Evolutionary conservation across 2,888 invertebrate genomes (phyloP).

Genomic region (Copidosoma aretas): DNA sequence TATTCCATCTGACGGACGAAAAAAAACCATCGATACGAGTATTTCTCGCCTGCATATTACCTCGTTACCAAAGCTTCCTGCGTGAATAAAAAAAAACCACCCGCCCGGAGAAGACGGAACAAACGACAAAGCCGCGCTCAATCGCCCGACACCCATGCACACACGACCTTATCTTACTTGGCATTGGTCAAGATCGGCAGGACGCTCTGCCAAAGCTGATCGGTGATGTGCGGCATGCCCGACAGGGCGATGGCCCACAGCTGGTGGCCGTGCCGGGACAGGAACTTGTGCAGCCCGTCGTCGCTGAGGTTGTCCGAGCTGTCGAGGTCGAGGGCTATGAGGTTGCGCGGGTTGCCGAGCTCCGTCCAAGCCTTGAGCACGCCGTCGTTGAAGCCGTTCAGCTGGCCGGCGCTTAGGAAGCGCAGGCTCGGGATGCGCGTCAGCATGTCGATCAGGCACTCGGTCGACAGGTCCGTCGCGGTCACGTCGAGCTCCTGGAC

Average conservation of each 20-base stretch:
- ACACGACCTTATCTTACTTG: conserved; percentile 72
- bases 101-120: too few species aligned
- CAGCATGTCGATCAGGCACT: conserved; percentile 92
- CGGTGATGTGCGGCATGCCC: conserved; percentile 98
- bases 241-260: conserved; percentile 86
- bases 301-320: conserved; percentile 95
- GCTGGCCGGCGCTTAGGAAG: conserved; percentile 94
- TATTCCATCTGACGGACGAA: too few species aligned
- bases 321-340: conserved; percentile 91
- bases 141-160: too few species aligned
- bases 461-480: conserved; percentile 93
- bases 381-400: conserved; percentile 96
- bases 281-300: conserved; percentile 88
- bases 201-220: conserved; percentile 96
- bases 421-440: conserved; percentile 83
- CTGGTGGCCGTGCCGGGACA: conserved; percentile 88
- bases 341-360: conserved; percentile 75
- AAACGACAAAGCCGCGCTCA: too few species aligned
- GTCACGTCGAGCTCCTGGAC: conserved; percentile 96
- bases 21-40: too few species aligned
- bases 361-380: conserved; percentile 93
- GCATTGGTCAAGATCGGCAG: conserved; percentile 90
- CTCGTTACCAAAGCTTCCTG: too few species aligned
- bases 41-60: background rate
- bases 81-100: too few species aligned